Evolutionary conservation across 2,113 vertebrate genomes (phyloP).

Genomic region (Phyllostomus discolor): DNA sequence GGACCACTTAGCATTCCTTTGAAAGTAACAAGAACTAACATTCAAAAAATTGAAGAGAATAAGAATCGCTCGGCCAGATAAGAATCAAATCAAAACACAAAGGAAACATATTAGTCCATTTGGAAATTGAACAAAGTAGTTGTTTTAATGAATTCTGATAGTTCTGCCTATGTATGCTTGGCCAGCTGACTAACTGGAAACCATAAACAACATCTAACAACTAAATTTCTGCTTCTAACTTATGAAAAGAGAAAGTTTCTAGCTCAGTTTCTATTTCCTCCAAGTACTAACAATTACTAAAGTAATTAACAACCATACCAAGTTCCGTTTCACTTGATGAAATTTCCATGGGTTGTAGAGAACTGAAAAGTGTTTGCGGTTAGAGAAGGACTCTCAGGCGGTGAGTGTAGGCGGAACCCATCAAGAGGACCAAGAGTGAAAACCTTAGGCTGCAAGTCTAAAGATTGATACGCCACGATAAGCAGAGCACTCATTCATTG

Average conservation of each 20-base stretch:
- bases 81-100: conserved; percentile 46
- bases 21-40: conserved; percentile 32
- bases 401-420: neutral
- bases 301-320: neutral
- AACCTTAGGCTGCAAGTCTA: neutral
- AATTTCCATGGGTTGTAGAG: neutral
- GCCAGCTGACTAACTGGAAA: neutral
- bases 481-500: neutral
- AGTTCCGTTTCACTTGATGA: neutral
- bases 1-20: conserved; percentile 37
- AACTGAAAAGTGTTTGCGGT: neutral
- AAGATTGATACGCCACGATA: neutral
- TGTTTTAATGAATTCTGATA: neutral
- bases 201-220: neutral
- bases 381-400: neutral
- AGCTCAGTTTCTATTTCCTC: neutral
- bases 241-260: neutral
- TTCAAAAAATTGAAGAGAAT: neutral
- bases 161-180: neutral
- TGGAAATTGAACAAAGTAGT: neutral
- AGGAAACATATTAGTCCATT: neutral
- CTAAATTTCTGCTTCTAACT: conserved; percentile 9
- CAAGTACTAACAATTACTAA: neutral
- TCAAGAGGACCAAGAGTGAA: neutral
- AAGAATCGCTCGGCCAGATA: neutral